Base-by-base conservation (phyloP, 2,888 invertebrate species). In the Ametastegia equiseti region DNA sequence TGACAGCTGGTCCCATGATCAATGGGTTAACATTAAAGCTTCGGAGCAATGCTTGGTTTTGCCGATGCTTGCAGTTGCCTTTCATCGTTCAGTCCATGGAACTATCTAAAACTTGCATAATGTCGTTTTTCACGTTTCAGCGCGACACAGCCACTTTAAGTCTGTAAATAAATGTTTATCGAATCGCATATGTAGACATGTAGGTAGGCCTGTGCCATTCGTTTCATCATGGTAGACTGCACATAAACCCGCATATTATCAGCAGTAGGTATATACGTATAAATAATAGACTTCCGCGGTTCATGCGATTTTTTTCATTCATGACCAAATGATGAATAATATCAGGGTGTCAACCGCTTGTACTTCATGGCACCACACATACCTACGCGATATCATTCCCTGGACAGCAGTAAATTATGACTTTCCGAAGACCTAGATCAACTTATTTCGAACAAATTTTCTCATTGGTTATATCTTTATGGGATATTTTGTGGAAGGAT, bases 241-340 rank as follows among this genome's bases (percentile, higher is more conserved):
- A 54, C 75, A 75, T 54, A 19, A 75, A 19, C 50, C 36, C 36
- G 36, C 19, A 54, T 50, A 54, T 54, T 75, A 54, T 54, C 54
- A 54, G 75, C 42, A 71, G 2, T 57, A 9, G 45, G 13, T 19
- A 50, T 50, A 19, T 30, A 30, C 11, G 23, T 3, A 57, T 7
- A 19, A 39, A 67, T 67, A 19, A 39, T 23, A 27, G 75, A 75
- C 75, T 75, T 75, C 75, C 75, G 50, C n/a, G 54, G 50, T 75
- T 54, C 27, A 13, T 54, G 75, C 36, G 19, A n/a, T n/a, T 54
- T 75, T 54, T 50, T 75, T 54, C 54, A 54, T 54, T 75, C 54
- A 75, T 75, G 42, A 75, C 54, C 54, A 36, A 54, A 36, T 27
- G 36, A 50, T 75, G 75, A 75, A 75, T 54, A 75, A 75, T 75